Evolutionary conservation across 1,140 invertebrate genomes (phyloP).

Genomic region (Bombus cullumanus): DNA sequence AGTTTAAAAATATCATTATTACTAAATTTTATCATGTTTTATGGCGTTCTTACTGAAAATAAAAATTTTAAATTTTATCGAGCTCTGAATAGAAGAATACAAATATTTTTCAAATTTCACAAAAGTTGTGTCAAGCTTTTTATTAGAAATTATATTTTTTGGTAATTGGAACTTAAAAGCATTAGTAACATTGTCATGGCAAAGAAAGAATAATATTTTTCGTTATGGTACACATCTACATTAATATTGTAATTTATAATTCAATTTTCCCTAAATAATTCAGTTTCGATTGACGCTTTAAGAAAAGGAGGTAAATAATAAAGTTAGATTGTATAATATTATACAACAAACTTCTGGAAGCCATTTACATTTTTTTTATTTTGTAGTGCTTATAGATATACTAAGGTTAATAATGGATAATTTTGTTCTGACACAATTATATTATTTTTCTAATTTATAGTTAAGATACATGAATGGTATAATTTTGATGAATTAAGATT

Average conservation of each 20-base stretch:
- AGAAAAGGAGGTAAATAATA: background rate
- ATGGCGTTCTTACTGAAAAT: background rate
- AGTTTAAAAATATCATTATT: background rate
- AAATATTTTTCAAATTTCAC: background rate
- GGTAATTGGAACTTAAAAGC: background rate
- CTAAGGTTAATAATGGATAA: background rate
- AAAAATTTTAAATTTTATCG: background rate
- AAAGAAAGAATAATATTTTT: background rate
- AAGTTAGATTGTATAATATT: background rate
- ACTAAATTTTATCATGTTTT: background rate
- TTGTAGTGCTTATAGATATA: conserved; percentile 27
- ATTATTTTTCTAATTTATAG: conserved; percentile 8
- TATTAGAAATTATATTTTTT: background rate
- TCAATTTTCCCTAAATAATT: background rate
- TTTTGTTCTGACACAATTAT: background rate
- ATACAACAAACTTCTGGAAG: conserved; percentile 44
- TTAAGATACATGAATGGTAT: background rate
- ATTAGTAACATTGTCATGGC: background rate
- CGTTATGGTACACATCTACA: no score
- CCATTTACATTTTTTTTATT: conserved; percentile 40
- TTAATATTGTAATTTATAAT: background rate
- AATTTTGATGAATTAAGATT: background rate
- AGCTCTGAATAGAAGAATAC: background rate
- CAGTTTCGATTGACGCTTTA: background rate
- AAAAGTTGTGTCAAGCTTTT: background rate